Conservation (phyloP, 2,113 vertebrate genomes). For the Galemys pyrenaicus region DNA sequence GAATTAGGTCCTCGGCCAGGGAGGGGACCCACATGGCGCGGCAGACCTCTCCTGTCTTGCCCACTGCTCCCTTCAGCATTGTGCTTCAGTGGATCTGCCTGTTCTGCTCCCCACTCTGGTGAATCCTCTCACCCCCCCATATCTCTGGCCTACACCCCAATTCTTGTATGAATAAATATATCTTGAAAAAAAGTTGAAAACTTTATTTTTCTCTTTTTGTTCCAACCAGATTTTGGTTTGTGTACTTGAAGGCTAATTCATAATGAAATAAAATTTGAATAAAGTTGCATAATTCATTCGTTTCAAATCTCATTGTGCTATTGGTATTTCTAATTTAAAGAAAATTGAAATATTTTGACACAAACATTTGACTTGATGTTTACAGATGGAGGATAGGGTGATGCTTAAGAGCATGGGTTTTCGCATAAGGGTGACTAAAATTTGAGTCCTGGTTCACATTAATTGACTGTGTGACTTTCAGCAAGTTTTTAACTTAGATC, state of each 20-base stretch:
- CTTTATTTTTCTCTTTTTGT: no score
- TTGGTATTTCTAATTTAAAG: conserved; percentile 25
- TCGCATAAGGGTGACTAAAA: neutral
- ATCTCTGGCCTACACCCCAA: no score
- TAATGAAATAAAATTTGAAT: conserved; percentile 34
- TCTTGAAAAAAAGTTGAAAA: no score
- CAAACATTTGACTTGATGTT: neutral
- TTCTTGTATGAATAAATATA: no score
- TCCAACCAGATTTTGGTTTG: neutral
- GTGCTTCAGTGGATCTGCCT: no score
- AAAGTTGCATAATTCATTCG: conserved; percentile 2
- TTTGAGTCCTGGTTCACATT: neutral
- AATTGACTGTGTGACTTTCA: neutral
- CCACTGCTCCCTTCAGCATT: no score
- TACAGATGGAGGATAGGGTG: neutral
- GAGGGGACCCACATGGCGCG: no score
- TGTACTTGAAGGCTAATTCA: neutral
- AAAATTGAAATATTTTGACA: conserved; percentile 44
- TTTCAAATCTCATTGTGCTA: conserved; percentile 20
- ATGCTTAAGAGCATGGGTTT: neutral
- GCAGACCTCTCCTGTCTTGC: no score
- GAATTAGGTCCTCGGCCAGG: no score
- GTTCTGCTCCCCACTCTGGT: no score
- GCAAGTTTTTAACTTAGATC: neutral
- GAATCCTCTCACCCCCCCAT: no score